Conservation (phyloP, 2,888 invertebrate species). For the Chironomus riparius region DNA sequence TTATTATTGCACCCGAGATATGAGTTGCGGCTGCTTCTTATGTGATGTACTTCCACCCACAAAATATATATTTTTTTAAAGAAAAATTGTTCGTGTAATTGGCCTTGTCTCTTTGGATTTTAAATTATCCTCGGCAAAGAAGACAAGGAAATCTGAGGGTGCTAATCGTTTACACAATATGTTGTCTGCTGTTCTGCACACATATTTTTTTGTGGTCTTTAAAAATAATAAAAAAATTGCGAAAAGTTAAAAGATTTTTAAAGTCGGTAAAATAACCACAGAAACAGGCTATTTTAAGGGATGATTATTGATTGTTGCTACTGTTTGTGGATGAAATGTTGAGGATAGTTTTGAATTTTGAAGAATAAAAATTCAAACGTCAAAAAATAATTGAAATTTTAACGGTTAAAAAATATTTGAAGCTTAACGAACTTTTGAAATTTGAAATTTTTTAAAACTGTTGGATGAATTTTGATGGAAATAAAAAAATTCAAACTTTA, state of each 20-base stretch:
- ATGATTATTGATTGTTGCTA: too few relatives aligned
- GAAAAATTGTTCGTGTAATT: not conserved
- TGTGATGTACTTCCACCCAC: not conserved
- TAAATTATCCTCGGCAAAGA: not conserved
- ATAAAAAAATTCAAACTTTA: too few relatives aligned
- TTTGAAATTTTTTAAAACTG: too few relatives aligned
- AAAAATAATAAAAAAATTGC: not conserved
- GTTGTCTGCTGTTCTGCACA: not conserved
- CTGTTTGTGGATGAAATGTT: too few relatives aligned
- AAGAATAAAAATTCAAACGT: too few relatives aligned
- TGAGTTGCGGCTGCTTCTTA: not conserved
- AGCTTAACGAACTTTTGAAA: too few relatives aligned
- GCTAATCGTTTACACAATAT: slow-evolving; percentile 25
- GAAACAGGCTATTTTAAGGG: too few relatives aligned
- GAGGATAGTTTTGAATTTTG: too few relatives aligned
- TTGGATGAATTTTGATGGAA: too few relatives aligned
- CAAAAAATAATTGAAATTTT: too few relatives aligned
- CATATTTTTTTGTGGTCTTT: not conserved
- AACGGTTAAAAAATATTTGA: too few relatives aligned
- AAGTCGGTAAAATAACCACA: too few relatives aligned
- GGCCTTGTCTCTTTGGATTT: not conserved
- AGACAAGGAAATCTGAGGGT: slow-evolving; percentile 1
- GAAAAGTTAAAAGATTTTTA: not conserved
- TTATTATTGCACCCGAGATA: slow-evolving; percentile 5
- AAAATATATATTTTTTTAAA: not conserved